Percentiles rank a stretch among this genome's conserved stretches.
Evolutionary conservation across 2,888 invertebrate species (phyloP).

Genomic region (Physocephala rufipes): DNA sequence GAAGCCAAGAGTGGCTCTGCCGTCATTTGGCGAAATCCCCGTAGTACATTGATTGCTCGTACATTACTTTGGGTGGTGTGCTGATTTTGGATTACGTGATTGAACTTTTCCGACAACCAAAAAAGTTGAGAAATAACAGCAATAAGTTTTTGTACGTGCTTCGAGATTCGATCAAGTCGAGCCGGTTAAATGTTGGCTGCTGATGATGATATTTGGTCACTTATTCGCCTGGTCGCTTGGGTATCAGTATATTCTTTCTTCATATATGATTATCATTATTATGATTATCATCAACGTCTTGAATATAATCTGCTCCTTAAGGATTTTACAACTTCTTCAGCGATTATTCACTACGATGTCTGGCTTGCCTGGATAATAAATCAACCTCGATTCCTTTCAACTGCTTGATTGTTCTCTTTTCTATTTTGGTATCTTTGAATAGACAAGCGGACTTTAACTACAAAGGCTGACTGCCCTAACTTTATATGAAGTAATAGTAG

Average conservation of each 20-base stretch:
- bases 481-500: constrained; percentile 8
- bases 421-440: background rate
- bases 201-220: background rate
- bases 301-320: too few relatives aligned
- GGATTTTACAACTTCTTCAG: constrained; percentile 19
- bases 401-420: constrained; percentile 23
- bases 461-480: background rate
- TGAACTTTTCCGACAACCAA: background rate
- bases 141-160: constrained; percentile 32
- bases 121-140: constrained; percentile 9
- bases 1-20: background rate
- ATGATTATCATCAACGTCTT: background rate
- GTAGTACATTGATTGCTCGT: constrained; percentile 35
- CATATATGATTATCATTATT: too few relatives aligned
- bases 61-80: constrained; percentile 28
- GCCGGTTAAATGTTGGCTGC: background rate
- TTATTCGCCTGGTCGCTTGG: background rate
- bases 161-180: background rate
- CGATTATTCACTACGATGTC: constrained; percentile 28
- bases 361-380: constrained; percentile 36
- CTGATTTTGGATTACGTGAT: background rate
- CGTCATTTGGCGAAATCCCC: constrained; percentile 30
- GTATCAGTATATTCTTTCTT: background rate
- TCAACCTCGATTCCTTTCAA: constrained; percentile 37
- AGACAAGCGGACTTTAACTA: too few relatives aligned